These are phyloP conservation scores for Allacma fusca DNA, from an alignment of 2,888 invertebrate genomes.

Conservation along the genomic window DNA sequence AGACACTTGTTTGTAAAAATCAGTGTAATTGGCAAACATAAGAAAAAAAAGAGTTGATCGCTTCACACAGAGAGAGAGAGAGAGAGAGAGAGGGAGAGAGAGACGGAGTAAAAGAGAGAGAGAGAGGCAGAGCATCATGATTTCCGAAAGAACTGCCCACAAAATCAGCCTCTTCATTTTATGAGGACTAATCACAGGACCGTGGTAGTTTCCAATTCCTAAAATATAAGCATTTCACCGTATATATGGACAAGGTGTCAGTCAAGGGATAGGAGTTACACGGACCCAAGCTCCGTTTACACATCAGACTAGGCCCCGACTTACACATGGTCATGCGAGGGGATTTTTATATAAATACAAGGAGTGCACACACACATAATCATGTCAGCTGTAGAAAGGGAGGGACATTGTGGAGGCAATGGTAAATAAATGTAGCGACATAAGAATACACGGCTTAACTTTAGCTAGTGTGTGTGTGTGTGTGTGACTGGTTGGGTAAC, in stretches of 20 bases:
- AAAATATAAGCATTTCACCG: background rate
- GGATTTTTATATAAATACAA: conserved; percentile 3
- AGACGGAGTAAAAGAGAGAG: background rate
- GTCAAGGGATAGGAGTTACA: too few species aligned
- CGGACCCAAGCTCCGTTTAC: background rate
- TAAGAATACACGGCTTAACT: background rate
- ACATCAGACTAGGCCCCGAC: too few species aligned
- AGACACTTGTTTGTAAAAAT: conserved; percentile 10
- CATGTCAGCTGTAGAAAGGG: conserved; percentile 3
- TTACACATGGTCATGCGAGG: too few species aligned
- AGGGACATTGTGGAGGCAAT: background rate
- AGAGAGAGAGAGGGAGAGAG: conserved; percentile 9
- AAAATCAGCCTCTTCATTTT: conserved; percentile 26
- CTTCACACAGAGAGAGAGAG: background rate
- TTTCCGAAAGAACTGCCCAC: conserved; percentile 18
- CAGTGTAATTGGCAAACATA: background rate
- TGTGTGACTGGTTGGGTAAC: too few species aligned
- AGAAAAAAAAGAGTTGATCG: background rate
- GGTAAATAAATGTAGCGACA: background rate
- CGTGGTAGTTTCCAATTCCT: background rate
- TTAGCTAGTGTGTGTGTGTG: too few species aligned
- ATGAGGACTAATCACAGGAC: conserved; percentile 13
- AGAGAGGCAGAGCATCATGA: conserved; percentile 1
- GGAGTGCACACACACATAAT: too few species aligned
- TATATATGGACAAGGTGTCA: background rate